Conservation (phyloP, 2,888 invertebrate species). For the Cephus nigrinus region DNA sequence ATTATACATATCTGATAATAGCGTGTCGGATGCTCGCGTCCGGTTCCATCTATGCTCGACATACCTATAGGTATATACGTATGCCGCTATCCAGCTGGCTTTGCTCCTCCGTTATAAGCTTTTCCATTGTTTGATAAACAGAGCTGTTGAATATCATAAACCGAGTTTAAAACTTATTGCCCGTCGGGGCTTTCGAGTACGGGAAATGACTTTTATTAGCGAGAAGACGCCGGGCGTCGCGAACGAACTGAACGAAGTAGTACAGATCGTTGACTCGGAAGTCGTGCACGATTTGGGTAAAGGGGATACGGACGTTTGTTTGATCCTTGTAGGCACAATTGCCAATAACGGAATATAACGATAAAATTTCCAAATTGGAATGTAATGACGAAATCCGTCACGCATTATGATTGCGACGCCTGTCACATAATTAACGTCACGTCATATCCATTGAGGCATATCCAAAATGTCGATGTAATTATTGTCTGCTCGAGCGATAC, state of each 20-base stretch:
- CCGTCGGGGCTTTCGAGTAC: not conserved
- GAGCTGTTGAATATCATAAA: slow-evolving; percentile 1
- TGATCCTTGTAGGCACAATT: not conserved
- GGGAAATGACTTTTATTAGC: not conserved
- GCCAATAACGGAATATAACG: not conserved
- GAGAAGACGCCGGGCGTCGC: not conserved
- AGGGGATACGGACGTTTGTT: not conserved
- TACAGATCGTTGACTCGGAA: not conserved
- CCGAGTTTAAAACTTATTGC: not conserved
- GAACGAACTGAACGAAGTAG: not conserved
- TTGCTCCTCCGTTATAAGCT: not conserved
- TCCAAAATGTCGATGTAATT: slow-evolving; percentile 49
- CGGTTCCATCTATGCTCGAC: not conserved
- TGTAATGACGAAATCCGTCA: not conserved
- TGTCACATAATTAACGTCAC: slow-evolving; percentile 26
- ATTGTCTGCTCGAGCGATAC: slow-evolving; percentile 29
- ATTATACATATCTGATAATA: not conserved
- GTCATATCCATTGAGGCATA: slow-evolving; percentile 25
- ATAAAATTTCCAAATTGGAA: too few relatives aligned
- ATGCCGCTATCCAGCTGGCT: not conserved
- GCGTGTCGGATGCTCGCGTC: not conserved
- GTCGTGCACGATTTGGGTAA: not conserved
- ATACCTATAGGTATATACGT: not conserved
- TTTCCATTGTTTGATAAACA: slow-evolving; percentile 3
- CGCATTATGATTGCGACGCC: slow-evolving; percentile 7